phyloP scores from a whole-genome alignment of 2,888 invertebrate genomes.

The Leucoptera coffeella region DNA sequence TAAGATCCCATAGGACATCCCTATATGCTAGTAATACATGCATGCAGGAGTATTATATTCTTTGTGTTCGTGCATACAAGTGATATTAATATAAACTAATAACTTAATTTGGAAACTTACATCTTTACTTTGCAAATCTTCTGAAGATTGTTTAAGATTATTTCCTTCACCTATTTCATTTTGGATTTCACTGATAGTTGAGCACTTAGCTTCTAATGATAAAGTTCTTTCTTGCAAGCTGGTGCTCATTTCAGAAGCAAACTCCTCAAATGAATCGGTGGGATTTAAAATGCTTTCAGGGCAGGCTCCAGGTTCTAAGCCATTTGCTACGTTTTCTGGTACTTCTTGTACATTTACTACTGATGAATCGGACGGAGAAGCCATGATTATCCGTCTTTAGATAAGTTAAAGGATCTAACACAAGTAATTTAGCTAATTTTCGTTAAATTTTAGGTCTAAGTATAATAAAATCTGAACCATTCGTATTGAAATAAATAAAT shows the following conservation, averaged over 20 bases:
- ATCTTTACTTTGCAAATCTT: conserved; percentile 26
- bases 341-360: conserved; percentile 10
- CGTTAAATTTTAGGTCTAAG: too few species aligned
- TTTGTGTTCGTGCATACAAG: not conserved
- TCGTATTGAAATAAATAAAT: too few species aligned
- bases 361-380: conserved; percentile 30
- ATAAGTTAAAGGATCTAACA: too few species aligned
- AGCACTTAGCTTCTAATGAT: conserved; percentile 45
- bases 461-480: too few species aligned
- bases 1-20: too few species aligned
- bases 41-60: not conserved
- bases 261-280: conserved; percentile 65
- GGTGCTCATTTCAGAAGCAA: conserved; percentile 59
- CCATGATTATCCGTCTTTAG: too few species aligned
- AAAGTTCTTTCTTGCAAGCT: conserved; percentile 52
- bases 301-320: conserved; percentile 38
- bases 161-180: conserved; percentile 38
- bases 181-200: conserved; percentile 55
- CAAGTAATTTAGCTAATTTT: too few species aligned
- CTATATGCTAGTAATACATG: too few species aligned
- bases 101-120: conserved; percentile 17
- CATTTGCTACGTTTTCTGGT: conserved; percentile 16
- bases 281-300: conserved; percentile 64
- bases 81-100: not conserved
- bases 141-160: conserved; percentile 8